phyloP scores from a whole-genome alignment of 2,797 vertebrate genomes.

The Luscinia luscinia region DNA sequence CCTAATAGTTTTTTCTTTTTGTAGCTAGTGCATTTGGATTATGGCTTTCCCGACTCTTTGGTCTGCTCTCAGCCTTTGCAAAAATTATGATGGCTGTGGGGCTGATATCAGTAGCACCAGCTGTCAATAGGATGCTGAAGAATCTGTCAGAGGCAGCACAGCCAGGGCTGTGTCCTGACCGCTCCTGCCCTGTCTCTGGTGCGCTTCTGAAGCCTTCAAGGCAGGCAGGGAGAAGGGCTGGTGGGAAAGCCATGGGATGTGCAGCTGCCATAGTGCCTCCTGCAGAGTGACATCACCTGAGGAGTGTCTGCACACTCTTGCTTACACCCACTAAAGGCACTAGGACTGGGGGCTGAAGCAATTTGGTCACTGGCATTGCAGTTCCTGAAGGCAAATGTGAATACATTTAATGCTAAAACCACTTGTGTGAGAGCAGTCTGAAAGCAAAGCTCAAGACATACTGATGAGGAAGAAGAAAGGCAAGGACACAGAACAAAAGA shows the following conservation, averaged over 20 bases:
- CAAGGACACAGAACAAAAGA: neutral
- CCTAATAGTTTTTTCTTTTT: slow-evolving; percentile 28
- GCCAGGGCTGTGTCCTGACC: neutral
- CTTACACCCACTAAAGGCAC: neutral
- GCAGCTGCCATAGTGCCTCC: neutral
- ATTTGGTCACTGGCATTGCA: neutral
- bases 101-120: slow-evolving; percentile 22
- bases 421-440: neutral
- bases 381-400: neutral
- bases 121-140: slow-evolving; percentile 5
- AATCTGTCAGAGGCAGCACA: neutral
- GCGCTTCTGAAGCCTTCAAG: neutral
- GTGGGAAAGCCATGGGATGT: neutral
- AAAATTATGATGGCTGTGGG: slow-evolving; percentile 6
- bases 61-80: neutral
- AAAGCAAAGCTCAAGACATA: neutral
- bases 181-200: neutral
- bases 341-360: neutral
- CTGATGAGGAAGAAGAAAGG: neutral
- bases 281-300: neutral
- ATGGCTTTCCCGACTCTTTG: slow-evolving; percentile 18
- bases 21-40: slow-evolving; percentile 4
- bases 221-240: neutral
- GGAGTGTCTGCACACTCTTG: neutral
- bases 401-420: neutral